Base-by-base conservation (phyloP, 2,888 invertebrate genomes). In the Cheilosia vernalis region DNA sequence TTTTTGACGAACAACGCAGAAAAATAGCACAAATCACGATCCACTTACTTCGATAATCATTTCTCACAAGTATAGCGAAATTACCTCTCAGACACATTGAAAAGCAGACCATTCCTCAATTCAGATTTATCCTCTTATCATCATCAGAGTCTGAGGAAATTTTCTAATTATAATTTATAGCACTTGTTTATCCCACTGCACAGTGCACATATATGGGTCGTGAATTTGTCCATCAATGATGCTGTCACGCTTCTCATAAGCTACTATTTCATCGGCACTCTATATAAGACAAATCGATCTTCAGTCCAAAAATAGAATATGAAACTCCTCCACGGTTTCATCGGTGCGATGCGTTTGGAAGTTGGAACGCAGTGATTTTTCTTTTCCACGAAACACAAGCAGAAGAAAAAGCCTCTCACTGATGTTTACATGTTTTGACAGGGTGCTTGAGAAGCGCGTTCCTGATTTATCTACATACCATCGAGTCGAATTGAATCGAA, bases 391-490 rank as follows among this genome's bases (percentile, higher is more conserved):
- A 24, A 33, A 27, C 2, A 40, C 30, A 47, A 40, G 37, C 51
- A 1, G 30, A 55, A 33, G 33, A 33, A 33, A 60, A 63, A 27
- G 27, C 40, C 66, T 58, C 64, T 63, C 40, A 51, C 42, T 79
- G 79, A 84, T 91, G 91, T 91, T 91, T 91, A 91, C 89, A 87
- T 91, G 90, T 91, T 91, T 91, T 91, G 91, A 91, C 92, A 91
- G 89, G 89, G 88, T 90, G 88, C 83, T 81, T 81, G 81, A 81
- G 81, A 81, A 80, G 77, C 81, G 63, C 77, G 70, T 77, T 81
- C 76, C 33, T 60, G 70, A 72, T 76, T 55, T 53, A 53, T 37
- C 37, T 37, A 69, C 58, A 69, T 53, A 56, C 81, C 58, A 64
- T 69, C 42, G 44, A 47, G n/a, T 47, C 17, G 80, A 85, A 80